Conservation (phyloP, 2,888 invertebrate species). For the Amphipyra berbera region DNA sequence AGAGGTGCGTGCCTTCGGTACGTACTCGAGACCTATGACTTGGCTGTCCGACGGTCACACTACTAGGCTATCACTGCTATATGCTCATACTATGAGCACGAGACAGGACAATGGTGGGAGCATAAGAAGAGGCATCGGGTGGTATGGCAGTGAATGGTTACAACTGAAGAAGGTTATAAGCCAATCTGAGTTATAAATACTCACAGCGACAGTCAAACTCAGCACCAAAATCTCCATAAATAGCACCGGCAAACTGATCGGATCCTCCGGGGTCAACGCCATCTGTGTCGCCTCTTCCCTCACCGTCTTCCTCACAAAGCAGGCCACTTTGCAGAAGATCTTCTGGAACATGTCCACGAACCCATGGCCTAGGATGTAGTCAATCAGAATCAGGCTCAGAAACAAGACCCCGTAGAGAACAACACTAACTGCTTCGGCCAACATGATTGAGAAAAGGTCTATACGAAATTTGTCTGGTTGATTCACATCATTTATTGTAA, state of each 20-base stretch:
- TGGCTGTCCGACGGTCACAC: too few relatives aligned
- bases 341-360: constrained; percentile 69
- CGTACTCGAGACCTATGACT: too few relatives aligned
- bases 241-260: constrained; percentile 69
- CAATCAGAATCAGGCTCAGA: constrained; percentile 71
- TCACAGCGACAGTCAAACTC: constrained; percentile 71
- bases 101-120: too few relatives aligned
- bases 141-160: too few relatives aligned
- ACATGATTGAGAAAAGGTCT: constrained; percentile 61
- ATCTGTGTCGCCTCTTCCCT: constrained; percentile 67
- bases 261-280: constrained; percentile 49
- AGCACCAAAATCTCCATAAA: constrained; percentile 72
- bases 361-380: constrained; percentile 77
- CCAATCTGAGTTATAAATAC: constrained; percentile 40
- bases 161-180: too few relatives aligned
- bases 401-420: constrained; percentile 65
- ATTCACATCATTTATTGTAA: constrained; percentile 52
- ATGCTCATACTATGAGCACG: too few relatives aligned
- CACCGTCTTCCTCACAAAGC: constrained; percentile 70
- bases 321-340: constrained; percentile 68
- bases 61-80: too few relatives aligned
- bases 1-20: too few relatives aligned
- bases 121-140: too few relatives aligned
- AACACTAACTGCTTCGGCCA: constrained; percentile 56
- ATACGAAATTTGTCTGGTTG: constrained; percentile 12